Evolutionary conservation across 1,140 invertebrate genomes (phyloP), one percentile per base, ranked within the genome.

Genomic region (Carcinoscorpius rotundicauda): DNA sequence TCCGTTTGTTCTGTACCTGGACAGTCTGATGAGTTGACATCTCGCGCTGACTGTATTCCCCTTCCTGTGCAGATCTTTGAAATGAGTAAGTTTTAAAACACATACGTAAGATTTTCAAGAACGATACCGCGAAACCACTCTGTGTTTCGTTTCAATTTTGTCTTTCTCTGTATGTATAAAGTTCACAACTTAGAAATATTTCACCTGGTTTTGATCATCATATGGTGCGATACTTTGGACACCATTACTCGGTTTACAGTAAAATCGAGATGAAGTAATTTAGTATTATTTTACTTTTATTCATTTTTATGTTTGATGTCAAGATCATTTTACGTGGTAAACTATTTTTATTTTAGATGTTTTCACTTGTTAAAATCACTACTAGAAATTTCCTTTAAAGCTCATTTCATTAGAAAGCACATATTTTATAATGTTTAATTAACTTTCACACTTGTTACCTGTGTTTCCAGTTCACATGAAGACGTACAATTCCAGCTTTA

Each of bases 1-100:
- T 85, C 86, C 60, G 91, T 93, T 0, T 97, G 93, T 72, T 88
- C 88, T 3, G 89, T 93, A 0, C 91, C 91, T 0, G 91, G 91
- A 1, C 89, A 93, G 68, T 83, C 85, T 60, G 78, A 81, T 58
- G 89, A 91, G 73, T 79, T 94, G 0, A 77, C 91, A 0, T 87
- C 90, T 71, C 81, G 86, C 59, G 84, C 84, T 6, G 89, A 94
- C 75, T 78, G 93, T 48, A 82, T 92, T 9, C 86, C 89, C 52
- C 78, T 97, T 52, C 92, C 93, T 1, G 86, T 97, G 10, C 87
- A 89, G 77, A 75, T 95, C 72, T 82, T 82, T 73, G 94, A 97
- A 82, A 93, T 95, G 87, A 77, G 78, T 80, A 72, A 77, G 78
- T 71, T 11, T 64, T 59, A 62, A 55, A 56, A 29, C 51, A 29